Percentiles rank a stretch among this genome's conserved stretches.
Evolutionary conservation across 2,797 vertebrate species (phyloP).

Genomic region (Lacerta bilineata): DNA sequence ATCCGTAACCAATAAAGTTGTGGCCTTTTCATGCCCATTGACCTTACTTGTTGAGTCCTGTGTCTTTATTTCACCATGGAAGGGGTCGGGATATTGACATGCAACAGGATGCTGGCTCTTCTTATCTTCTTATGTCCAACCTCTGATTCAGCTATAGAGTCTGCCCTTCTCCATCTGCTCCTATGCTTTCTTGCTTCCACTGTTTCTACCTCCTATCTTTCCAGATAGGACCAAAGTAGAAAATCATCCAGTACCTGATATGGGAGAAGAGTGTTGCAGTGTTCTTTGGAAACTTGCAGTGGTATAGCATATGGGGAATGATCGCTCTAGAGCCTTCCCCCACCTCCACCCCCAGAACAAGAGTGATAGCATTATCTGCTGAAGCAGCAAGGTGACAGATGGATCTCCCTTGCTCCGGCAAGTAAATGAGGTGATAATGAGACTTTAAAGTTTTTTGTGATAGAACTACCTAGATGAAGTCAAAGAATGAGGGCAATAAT

Average conservation of each 20-base stretch:
- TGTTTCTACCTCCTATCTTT: background rate
- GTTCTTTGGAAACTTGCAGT: background rate
- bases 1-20: too few relatives aligned
- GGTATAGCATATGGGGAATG: background rate
- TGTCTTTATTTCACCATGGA: too few relatives aligned
- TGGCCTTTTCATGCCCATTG: too few relatives aligned
- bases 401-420: background rate
- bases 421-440: background rate
- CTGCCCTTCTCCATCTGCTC: background rate
- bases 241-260: background rate
- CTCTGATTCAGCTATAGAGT: background rate
- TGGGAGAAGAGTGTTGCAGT: background rate
- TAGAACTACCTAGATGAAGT: background rate
- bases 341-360: background rate
- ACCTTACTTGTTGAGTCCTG: too few relatives aligned
- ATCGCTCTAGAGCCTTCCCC: background rate
- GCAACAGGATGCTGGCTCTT: too few relatives aligned
- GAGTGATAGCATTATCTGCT: background rate
- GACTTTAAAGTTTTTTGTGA: background rate
- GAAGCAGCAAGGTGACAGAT: background rate
- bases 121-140: background rate
- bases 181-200: background rate
- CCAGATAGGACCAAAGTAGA: background rate
- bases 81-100: too few relatives aligned
- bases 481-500: background rate